These are phyloP conservation scores for Nasua narica DNA, from an alignment of 2,797 vertebrate genomes.

Conservation along the genomic window DNA sequence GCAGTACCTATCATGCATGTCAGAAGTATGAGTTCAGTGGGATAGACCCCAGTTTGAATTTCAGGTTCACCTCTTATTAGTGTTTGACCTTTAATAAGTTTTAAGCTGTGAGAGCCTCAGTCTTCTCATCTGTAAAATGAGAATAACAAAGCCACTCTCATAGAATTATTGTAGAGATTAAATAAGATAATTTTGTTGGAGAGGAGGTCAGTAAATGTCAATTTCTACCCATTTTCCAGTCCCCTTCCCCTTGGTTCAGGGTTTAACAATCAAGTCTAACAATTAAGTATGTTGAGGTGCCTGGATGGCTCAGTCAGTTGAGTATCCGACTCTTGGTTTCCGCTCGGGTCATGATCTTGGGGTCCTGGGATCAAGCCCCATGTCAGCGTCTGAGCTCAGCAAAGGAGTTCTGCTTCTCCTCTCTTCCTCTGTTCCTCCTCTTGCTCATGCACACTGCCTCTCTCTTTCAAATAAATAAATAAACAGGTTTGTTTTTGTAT, in stretches of 20 bases:
- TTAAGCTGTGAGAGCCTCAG: background rate
- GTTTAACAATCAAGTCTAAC: background rate
- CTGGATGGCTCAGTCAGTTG: background rate
- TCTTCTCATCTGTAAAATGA: background rate
- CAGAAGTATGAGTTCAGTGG: background rate
- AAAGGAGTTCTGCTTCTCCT: background rate
- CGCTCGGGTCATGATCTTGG: background rate
- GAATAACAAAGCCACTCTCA: background rate
- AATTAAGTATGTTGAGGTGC: background rate
- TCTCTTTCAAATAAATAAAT: background rate
- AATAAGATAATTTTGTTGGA: background rate
- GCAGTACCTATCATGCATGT: fast-evolving
- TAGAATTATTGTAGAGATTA: constrained; percentile 12
- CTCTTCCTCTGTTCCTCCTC: background rate
- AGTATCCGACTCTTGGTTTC: background rate
- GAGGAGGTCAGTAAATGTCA: background rate
- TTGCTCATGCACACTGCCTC: background rate
- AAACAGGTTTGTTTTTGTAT: background rate
- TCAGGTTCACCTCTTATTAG: background rate
- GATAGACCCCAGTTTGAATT: background rate
- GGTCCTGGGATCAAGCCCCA: background rate
- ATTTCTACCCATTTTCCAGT: background rate
- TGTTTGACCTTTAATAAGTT: background rate
- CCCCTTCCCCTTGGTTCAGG: background rate
- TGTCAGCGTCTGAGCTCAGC: background rate